Evolutionary conservation across 1,140 invertebrate genomes (phyloP).

Genomic region (Ceratoteleas bidentatus): DNA sequence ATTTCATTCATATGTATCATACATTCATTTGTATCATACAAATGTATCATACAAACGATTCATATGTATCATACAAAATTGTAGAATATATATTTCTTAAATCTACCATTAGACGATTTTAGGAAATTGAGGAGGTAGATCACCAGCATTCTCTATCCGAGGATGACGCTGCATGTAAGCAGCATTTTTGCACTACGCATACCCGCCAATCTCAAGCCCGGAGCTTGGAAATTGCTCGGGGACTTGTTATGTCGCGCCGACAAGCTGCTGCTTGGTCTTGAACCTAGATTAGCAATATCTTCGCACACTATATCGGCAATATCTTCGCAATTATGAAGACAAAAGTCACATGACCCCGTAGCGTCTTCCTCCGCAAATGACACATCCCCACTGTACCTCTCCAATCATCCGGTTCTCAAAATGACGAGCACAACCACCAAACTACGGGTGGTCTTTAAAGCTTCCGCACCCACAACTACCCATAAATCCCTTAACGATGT

Average conservation of each 20-base stretch:
- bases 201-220: neutral
- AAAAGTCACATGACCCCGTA: neutral
- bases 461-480: neutral
- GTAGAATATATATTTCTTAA: neutral
- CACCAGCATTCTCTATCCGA: neutral
- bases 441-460: conserved; percentile 24
- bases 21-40: too few relatives aligned
- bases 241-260: neutral
- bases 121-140: neutral
- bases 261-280: neutral
- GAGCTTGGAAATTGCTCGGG: neutral
- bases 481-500: neutral
- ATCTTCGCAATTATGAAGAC: conserved; percentile 1
- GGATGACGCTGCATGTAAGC: neutral
- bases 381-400: neutral
- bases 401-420: conserved; percentile 2
- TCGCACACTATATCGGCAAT: neutral
- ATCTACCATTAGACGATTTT: neutral
- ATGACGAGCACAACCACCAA: conserved; percentile 9
- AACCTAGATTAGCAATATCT: neutral
- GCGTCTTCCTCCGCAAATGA: too few relatives aligned
- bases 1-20: too few relatives aligned
- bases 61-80: too few relatives aligned
- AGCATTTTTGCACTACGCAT: conserved; percentile 4
- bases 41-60: too few relatives aligned